Evolutionary conservation across 2,113 vertebrate genomes (phyloP).

Genomic region (Cyanoramphus novaezelandiae): DNA sequence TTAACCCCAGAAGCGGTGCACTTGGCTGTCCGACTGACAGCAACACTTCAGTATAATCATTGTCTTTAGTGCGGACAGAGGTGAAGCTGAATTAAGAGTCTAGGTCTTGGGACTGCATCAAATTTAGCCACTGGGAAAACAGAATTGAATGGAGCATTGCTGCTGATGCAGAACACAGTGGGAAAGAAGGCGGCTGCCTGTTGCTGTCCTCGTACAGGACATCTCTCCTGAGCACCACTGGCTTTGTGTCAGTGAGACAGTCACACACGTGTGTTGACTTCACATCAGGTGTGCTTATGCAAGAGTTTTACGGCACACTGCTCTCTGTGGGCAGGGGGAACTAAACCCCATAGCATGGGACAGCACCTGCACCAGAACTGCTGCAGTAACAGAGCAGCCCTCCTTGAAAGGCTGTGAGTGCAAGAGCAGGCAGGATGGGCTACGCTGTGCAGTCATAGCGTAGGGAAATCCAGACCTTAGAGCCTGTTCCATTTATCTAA

Average conservation of each 20-base stretch:
- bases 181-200: neutral
- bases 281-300: neutral
- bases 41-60: neutral
- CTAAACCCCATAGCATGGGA: neutral
- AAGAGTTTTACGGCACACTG: neutral
- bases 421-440: neutral
- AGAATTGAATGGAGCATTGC: rapidly evolving
- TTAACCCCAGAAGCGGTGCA: neutral
- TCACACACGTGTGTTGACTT: rapidly evolving
- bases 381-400: neutral
- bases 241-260: neutral
- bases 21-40: neutral
- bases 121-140: neutral
- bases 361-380: neutral
- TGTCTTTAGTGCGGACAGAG: neutral
- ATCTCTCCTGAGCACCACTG: neutral
- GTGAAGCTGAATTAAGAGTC: neutral
- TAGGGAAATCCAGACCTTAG: rapidly evolving
- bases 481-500: neutral
- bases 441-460: rapidly evolving
- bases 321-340: neutral
- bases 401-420: neutral
- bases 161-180: neutral
- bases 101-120: neutral
- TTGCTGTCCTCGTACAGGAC: neutral